Evolutionary conservation across 2,888 invertebrate genomes (phyloP).

Genomic region (Octonoba sinensis): DNA sequence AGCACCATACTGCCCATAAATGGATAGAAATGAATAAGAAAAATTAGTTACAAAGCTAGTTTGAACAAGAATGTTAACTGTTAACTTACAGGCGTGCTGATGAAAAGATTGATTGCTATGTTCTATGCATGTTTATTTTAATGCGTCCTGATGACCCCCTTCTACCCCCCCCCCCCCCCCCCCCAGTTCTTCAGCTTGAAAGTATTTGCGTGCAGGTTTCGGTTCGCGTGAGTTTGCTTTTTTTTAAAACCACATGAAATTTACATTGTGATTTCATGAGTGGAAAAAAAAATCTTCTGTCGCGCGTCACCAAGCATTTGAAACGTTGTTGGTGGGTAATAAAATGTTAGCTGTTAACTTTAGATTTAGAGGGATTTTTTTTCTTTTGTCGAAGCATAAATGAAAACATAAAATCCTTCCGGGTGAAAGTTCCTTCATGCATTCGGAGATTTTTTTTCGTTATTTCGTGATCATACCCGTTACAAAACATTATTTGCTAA

Average conservation of each 20-base stretch:
- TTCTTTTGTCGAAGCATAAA: no score
- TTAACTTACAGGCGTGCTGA: slow-evolving; percentile 39
- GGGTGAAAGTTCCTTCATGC: no score
- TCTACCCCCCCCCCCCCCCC: slow-evolving; percentile 1
- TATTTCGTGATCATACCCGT: no score
- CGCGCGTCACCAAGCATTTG: not conserved
- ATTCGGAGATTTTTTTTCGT: no score
- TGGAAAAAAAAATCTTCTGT: not conserved
- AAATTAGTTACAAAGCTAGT: slow-evolving; percentile 29
- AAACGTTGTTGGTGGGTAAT: no score
- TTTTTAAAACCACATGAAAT: slow-evolving; percentile 26
- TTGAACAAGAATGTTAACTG: slow-evolving; percentile 48
- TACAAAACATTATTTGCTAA: no score
- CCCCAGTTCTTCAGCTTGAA: not conserved
- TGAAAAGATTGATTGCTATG: slow-evolving; percentile 50
- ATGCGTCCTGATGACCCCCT: slow-evolving; percentile 20
- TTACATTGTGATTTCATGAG: slow-evolving; percentile 31
- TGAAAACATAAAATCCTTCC: no score
- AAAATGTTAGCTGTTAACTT: no score
- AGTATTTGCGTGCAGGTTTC: slow-evolving; percentile 24
- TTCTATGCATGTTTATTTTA: slow-evolving; percentile 46
- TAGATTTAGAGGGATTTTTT: no score
- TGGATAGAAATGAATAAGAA: slow-evolving; percentile 13
- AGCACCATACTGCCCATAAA: slow-evolving; percentile 8
- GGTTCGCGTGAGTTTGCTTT: slow-evolving; percentile 25